Evolutionary conservation across 2,113 vertebrate species (phyloP), one percentile per base, ranked within the genome.

Genomic region (Phalacrocorax pelagicus): DNA sequence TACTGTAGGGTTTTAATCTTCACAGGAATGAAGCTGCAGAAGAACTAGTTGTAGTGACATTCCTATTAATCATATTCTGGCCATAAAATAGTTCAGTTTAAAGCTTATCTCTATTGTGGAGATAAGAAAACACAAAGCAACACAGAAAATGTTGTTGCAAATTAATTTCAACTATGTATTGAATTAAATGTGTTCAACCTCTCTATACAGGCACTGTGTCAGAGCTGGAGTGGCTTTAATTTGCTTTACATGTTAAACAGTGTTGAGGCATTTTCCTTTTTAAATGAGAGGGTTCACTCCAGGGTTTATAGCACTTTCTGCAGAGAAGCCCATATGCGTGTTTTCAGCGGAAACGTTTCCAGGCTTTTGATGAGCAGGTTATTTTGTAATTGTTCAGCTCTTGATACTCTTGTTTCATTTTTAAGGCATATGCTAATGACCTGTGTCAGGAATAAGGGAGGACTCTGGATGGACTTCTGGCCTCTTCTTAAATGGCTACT

Each of bases 151-250:
- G n/a, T 55, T 17, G 6, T 87, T 94, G 67, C 21, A 65, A 72
- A 95, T 59, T 49, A 34, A 73, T 88, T 90, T 88, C 21, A 67
- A 36, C n/a, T 70, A 5, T 59, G 21, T 78, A 22, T 83, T 75
- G 46, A 71, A 81, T 46, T 36, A 67, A 72, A 67, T 63, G 47
- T 69, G 30, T 78, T 73, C 65, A 84, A 81, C 10, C 22, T 80
- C 36, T 78, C 11, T 38, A 7, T 78, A 22, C 34, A 71, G 80
- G 20, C 49, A 10, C 47, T 12, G 7, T 72, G 30, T 87, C 36
- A 65, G 72, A 69, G 44, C 58, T 92, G 44, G 69, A 91, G 47
- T 86, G 88, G 44, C 91, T 94, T 95, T 94, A 74, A 96, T 93
- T 93, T 94, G 49, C 58, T 92, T 71, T 94, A 62, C 23, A 12